Evolutionary conservation across 2,888 invertebrate species (phyloP).

Genomic region (Ectemnius continuus): DNA sequence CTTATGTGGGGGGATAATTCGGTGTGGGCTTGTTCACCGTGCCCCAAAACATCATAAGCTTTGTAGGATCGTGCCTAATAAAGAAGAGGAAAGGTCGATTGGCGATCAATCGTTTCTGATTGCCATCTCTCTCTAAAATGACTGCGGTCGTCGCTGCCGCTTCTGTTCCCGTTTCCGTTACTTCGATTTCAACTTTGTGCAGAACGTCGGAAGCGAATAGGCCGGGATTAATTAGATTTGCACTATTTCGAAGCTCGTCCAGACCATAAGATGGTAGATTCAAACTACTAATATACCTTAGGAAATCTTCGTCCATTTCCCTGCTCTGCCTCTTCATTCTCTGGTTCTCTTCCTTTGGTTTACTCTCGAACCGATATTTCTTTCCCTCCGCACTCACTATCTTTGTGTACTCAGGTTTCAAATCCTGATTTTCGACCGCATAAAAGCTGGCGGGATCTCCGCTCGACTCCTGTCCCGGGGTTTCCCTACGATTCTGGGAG

Average conservation of each 20-base stretch:
- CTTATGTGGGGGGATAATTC: slow-evolving; percentile 48
- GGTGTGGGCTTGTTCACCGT: slow-evolving; percentile 82
- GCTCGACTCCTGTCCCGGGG: no score
- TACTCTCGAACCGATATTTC: slow-evolving; percentile 43
- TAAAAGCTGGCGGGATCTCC: slow-evolving; percentile 12
- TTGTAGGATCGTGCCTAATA: slow-evolving; percentile 84
- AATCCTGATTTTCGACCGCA: not conserved
- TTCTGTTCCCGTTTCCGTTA: slow-evolving; percentile 85
- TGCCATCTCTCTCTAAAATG: slow-evolving; percentile 80
- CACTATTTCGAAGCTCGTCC: slow-evolving; percentile 71
- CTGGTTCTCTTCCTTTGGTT: not conserved
- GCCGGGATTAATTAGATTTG: slow-evolving; percentile 80
- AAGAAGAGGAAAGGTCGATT: slow-evolving; percentile 88
- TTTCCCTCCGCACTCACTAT: slow-evolving; percentile 45
- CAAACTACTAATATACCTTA: slow-evolving; percentile 52
- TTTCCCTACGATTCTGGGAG: not conserved
- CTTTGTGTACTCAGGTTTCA: slow-evolving; percentile 10
- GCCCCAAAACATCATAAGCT: slow-evolving; percentile 86
- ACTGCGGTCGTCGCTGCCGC: slow-evolving; percentile 85
- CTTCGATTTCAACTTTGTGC: slow-evolving; percentile 84
- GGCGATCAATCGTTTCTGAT: slow-evolving; percentile 78
- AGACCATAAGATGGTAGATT: slow-evolving; percentile 66
- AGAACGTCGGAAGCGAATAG: slow-evolving; percentile 82
- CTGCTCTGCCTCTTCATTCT: slow-evolving; percentile 62
- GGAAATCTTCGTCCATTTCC: slow-evolving; percentile 65